Conservation (phyloP, 2,797 vertebrate species). For the Eleutherodactylus coqui region DNA sequence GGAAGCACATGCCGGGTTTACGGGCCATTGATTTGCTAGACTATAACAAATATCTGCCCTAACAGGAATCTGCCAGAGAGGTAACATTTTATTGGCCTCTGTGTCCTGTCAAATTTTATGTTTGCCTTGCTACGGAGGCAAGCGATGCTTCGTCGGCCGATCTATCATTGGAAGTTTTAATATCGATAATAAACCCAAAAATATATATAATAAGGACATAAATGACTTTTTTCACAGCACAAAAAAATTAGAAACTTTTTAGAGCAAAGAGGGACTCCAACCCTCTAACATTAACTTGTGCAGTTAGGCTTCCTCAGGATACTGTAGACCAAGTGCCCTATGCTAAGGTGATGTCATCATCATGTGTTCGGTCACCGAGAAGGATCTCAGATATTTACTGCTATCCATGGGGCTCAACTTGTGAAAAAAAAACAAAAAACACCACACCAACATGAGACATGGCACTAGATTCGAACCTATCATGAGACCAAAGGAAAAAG, state of each 20-base stretch:
- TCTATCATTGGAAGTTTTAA: constrained; percentile 25
- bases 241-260: constrained; percentile 37
- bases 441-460: constrained; percentile 33
- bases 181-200: constrained; percentile 39
- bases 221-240: constrained; percentile 51
- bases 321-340: constrained; percentile 24
- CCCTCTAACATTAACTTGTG: constrained; percentile 38
- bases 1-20: constrained; percentile 73
- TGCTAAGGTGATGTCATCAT: background rate
- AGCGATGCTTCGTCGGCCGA: constrained; percentile 30
- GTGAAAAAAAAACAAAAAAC: constrained; percentile 10
- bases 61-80: constrained; percentile 24
- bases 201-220: constrained; percentile 14
- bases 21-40: constrained; percentile 68
- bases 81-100: constrained; percentile 15
- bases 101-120: constrained; percentile 27
- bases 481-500: constrained; percentile 73
- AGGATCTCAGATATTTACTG: background rate
- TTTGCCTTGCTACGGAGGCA: background rate
- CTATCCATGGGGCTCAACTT: constrained; percentile 7
- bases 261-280: constrained; percentile 27
- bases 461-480: constrained; percentile 63
- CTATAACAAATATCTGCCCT: constrained; percentile 66
- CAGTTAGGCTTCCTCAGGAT: constrained; percentile 50
- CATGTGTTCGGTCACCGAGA: background rate